Conservation (phyloP, 2,113 vertebrate genomes). For the Azemiops feae region DNA sequence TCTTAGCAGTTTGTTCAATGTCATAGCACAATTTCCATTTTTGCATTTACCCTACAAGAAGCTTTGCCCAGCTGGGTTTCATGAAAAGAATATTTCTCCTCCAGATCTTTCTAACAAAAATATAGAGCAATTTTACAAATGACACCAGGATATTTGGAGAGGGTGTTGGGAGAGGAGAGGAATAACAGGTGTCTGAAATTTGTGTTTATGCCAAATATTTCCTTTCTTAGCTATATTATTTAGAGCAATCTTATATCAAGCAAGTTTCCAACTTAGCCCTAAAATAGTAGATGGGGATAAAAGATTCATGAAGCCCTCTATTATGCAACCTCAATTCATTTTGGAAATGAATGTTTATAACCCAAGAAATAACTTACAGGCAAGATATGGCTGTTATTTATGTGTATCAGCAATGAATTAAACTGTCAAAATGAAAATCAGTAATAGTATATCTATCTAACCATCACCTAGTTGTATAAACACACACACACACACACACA, state of each 20-base stretch:
- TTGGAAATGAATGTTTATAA: neutral
- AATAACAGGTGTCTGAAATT: slow-evolving; percentile 39
- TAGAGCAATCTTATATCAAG: slow-evolving; percentile 18
- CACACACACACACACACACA: neutral
- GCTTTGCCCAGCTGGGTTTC: slow-evolving; percentile 39
- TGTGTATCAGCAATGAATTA: too few relatives aligned
- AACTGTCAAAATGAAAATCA: neutral
- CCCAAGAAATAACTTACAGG: neutral
- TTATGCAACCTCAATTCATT: neutral
- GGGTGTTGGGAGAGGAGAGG: neutral
- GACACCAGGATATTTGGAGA: neutral
- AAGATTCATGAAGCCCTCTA: neutral
- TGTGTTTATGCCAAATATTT: slow-evolving; percentile 26
- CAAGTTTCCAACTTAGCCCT: slow-evolving; percentile 7
- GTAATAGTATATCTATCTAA: neutral
- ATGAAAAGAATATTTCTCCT: slow-evolving; percentile 48
- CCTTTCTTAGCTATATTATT: slow-evolving; percentile 13
- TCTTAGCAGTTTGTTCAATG: slow-evolving; percentile 44
- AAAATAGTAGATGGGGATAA: neutral
- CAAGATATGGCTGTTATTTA: neutral
- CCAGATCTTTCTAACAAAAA: slow-evolving; percentile 40
- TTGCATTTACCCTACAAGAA: slow-evolving; percentile 31
- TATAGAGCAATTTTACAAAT: slow-evolving; percentile 9
- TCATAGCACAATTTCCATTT: slow-evolving; percentile 36
- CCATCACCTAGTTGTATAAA: neutral